Evolutionary conservation across 2,888 invertebrate genomes (phyloP), one percentile per base, ranked within the genome.

Genomic region (Standfussiana lucernea): DNA sequence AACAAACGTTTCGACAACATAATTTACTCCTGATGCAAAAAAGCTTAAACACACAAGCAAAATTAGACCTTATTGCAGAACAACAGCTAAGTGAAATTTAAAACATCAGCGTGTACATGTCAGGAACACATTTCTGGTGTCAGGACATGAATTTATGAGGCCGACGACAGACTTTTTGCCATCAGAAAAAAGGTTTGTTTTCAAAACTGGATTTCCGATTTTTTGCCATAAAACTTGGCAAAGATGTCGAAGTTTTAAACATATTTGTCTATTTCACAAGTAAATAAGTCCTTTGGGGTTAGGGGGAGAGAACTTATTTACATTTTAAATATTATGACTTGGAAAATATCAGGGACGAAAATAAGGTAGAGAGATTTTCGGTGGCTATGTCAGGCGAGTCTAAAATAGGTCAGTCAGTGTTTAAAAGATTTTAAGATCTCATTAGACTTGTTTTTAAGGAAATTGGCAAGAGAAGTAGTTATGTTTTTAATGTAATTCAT

Each of bases 131-230:
- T 86, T 84, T 86, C 85, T 74, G 81, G 82, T 87, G 85, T 79
- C 85, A 66, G 77, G 80, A 82, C 85, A 85, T 62, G 85, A 87
- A 90, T 90, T 91, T 91, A 90, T 88, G 84, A 78, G 76, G 53
- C 53, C 72, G 87, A 79, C 88, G 88, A 88, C 86, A 85, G 81
- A 89, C 68, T 89, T 89, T 91, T 89, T 91, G 87, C 85, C 67
- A 76, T 74, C 75, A 83, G 84, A 85, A 87, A 86, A 77, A 85
- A 81, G 85, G 82, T 86, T 82, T 81, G 72, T 79, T 77, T 79
- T 78, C 75, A 80, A 86, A 89, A 88, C 81, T 86, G 83, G 83
- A 87, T 90, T 81, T 90, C 85, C 90, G 80, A 75, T 83, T 88
- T 88, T 84, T 86, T 89, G 83, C 75, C 72, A n/a, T 6, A 59